Evolutionary conservation across 2,888 invertebrate genomes (phyloP).

Genomic region (Athalia cordata): DNA sequence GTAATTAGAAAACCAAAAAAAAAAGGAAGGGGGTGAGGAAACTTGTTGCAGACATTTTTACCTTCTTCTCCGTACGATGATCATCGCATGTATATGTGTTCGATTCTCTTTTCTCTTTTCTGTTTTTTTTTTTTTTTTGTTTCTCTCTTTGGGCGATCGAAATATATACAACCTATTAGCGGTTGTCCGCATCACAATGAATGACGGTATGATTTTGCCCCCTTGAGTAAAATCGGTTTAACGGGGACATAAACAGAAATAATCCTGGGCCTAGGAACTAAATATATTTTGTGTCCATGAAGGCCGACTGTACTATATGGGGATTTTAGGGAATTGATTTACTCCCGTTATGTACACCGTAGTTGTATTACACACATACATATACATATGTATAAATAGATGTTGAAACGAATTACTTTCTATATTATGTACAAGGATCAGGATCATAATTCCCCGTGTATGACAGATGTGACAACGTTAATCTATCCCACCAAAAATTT

Average conservation of each 20-base stretch:
- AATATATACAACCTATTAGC: too few species aligned
- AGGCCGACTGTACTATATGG: neutral
- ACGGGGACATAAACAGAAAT: conserved; percentile 30
- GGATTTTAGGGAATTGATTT: conserved; percentile 19
- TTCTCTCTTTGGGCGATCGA: too few species aligned
- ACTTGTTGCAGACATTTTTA: too few species aligned
- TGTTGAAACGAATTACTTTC: neutral
- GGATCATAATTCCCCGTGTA: conserved; percentile 44
- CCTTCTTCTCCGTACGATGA: too few species aligned
- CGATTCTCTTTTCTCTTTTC: too few species aligned
- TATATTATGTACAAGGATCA: conserved; percentile 16
- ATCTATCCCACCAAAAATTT: neutral
- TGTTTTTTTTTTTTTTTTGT: too few species aligned
- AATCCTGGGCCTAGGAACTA: neutral
- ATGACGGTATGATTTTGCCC: neutral
- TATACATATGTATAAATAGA: neutral
- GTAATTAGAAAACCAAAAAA: too few species aligned
- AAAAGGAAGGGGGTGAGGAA: too few species aligned
- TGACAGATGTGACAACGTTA: conserved; percentile 60
- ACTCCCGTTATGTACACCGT: neutral
- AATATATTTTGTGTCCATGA: too few species aligned
- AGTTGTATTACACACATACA: neutral
- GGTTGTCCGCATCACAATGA: too few species aligned
- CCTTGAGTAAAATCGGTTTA: conserved; percentile 31
- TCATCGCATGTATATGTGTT: too few species aligned